A percentile compares a stretch with the other conserved stretches of the same genome.
Evolutionary conservation across 2,113 vertebrate species (phyloP).

Genomic region (Jacana jacana): DNA sequence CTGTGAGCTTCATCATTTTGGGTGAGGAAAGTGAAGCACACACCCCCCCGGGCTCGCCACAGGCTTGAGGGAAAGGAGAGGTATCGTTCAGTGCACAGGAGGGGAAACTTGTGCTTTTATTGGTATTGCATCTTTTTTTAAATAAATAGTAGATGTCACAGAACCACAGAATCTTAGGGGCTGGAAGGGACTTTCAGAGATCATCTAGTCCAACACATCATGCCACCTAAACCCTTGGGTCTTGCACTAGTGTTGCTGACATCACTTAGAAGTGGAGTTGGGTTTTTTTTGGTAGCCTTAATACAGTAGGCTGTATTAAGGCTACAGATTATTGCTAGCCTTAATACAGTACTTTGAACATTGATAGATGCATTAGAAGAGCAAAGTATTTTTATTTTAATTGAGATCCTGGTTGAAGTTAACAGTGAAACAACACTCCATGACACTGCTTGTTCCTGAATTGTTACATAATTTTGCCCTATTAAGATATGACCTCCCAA

Average conservation of each 20-base stretch:
- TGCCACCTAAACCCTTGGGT: not conserved
- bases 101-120: not conserved
- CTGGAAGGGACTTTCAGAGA: not conserved
- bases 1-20: not conserved
- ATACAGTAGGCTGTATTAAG: too few relatives aligned
- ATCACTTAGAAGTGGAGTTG: not conserved
- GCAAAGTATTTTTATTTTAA: not conserved
- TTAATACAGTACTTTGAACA: not conserved
- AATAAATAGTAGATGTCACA: not conserved
- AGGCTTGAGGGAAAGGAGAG: not conserved
- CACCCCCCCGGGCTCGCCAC: fast-evolving
- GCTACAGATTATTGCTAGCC: not conserved
- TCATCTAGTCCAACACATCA: not conserved
- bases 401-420: not conserved
- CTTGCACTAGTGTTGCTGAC: not conserved
- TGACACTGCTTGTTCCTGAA: not conserved
- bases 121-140: not conserved
- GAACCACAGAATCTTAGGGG: not conserved
- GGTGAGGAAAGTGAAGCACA: not conserved
- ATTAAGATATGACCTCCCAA: not conserved
- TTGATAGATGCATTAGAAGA: not conserved
- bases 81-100: fast-evolving
- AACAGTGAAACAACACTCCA: not conserved
- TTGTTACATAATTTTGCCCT: not conserved
- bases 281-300: not conserved